phyloP scores from a whole-genome alignment of 2,797 vertebrate species.

The Eospalax fontanierii region DNA sequence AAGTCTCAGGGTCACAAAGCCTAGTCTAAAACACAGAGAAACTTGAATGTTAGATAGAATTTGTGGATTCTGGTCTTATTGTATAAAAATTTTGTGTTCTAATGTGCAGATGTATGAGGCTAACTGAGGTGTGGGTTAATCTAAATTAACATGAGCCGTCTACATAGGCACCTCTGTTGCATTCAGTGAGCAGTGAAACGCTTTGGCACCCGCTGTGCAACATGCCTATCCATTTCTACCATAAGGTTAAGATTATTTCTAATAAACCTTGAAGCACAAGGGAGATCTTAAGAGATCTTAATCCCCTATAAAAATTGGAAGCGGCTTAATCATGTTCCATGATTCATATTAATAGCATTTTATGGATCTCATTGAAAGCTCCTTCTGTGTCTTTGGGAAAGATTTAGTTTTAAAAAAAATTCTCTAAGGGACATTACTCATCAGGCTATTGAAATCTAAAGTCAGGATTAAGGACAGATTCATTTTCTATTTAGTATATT shows the following conservation, averaged over 20 bases:
- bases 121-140: not conserved
- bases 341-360: constrained; percentile 68
- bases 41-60: not conserved
- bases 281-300: constrained; percentile 66
- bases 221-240: not conserved
- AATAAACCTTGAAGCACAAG: constrained; percentile 67
- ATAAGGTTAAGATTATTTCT: constrained; percentile 69
- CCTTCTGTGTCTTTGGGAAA: constrained; percentile 71
- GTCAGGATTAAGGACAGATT: constrained; percentile 28
- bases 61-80: not conserved
- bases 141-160: not conserved
- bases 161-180: not conserved
- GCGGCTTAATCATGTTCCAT: constrained; percentile 57
- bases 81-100: not conserved
- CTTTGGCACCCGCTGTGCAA: not conserved
- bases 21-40: not conserved
- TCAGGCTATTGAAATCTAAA: constrained; percentile 50
- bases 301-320: constrained; percentile 67
- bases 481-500: not conserved
- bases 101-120: not conserved
- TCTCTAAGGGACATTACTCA: constrained; percentile 28
- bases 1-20: not conserved
- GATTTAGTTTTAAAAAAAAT: constrained; percentile 47
- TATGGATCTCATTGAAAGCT: constrained; percentile 69
- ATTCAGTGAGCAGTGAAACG: not conserved